Evolutionary conservation across 2,888 invertebrate species (phyloP), one percentile per base, ranked within the genome.

Genomic region (Phorcus lineatus): DNA sequence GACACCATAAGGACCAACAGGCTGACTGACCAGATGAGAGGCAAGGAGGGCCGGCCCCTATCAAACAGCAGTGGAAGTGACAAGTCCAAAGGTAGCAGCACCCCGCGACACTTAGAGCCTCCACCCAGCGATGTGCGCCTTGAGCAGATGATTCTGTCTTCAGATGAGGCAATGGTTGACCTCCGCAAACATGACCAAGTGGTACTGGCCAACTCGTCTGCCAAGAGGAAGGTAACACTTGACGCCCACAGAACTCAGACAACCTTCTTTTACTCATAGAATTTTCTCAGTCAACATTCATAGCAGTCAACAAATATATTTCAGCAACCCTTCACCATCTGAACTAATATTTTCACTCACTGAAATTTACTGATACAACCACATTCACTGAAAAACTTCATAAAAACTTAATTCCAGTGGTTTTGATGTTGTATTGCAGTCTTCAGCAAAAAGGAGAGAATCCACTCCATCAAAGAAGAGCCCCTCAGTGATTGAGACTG

Each of bases 91-190:
- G 74, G 24, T 0, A n/a, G 28, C 55, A 36, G 70, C 47, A 83
- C 85, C 1, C 86, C 90, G 36, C 79, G 82, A 52, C 84, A 85
- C 54, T 86, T 92, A 40, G 88, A 89, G 78, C 88, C 88, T 6
- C 92, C 92, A 19, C 85, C 86, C 1, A 77, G 79, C 7, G 91
- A 92, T 81, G 75, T 86, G 3, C 82, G 89, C 74, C 84, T 85
- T 3, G 91, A 91, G 77, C 81, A 85, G 77, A 78, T 88, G 80
- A 83, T 90, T 4, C 76, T 88, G 19, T 78, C 84, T 0, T 89
- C 90, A 16, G 88, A 87, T 1, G 92, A 92, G 77, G 91, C 88
- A 3, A 91, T 91, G 91, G 83, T 92, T 6, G 92, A 92, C 79
- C 84, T 91, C 17, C 82, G 91, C 22, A 91, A 91, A 77, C 86